Percentiles rank a stretch among this genome's conserved stretches.
These are phyloP conservation scores for Orthosia incerta DNA, from an alignment of 2,888 invertebrate species.

Conservation along the genomic window DNA sequence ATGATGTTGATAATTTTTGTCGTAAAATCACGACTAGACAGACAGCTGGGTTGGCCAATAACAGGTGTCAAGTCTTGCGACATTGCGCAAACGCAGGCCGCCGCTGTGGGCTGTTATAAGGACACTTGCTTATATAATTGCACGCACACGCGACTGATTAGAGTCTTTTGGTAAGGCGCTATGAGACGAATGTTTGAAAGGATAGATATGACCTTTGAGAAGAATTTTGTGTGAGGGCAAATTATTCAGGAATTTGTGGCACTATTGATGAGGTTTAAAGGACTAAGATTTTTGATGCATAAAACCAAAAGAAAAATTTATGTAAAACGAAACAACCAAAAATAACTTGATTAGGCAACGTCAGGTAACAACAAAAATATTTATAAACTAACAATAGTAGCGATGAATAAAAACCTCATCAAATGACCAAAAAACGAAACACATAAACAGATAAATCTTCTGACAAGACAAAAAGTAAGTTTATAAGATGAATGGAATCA, in stretches of 20 bases:
- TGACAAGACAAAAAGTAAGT: slow-evolving; percentile 7
- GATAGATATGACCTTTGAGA: background rate
- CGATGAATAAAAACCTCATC: slow-evolving; percentile 6
- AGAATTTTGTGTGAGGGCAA: background rate
- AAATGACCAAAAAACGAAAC: slow-evolving; percentile 8
- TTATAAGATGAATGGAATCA: slow-evolving; percentile 50
- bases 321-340: background rate
- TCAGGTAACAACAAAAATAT: background rate
- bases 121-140: slow-evolving; percentile 65
- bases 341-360: background rate
- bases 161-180: slow-evolving; percentile 7
- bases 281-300: background rate
- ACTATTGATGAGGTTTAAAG: background rate
- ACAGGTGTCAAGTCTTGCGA: slow-evolving; percentile 74
- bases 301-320: background rate
- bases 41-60: slow-evolving; percentile 75
- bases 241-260: background rate
- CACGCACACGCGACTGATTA: slow-evolving; percentile 60
- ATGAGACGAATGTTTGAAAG: slow-evolving; percentile 15
- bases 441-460: slow-evolving; percentile 10
- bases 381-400: background rate
- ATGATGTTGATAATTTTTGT: slow-evolving; percentile 62
- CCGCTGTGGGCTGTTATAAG: slow-evolving; percentile 61
- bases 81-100: slow-evolving; percentile 62
- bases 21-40: slow-evolving; percentile 67